A percentile compares a stretch with the other conserved stretches of the same genome.
Evolutionary conservation across 2,113 vertebrate species (phyloP).

Genomic region (Cebus imitator): DNA sequence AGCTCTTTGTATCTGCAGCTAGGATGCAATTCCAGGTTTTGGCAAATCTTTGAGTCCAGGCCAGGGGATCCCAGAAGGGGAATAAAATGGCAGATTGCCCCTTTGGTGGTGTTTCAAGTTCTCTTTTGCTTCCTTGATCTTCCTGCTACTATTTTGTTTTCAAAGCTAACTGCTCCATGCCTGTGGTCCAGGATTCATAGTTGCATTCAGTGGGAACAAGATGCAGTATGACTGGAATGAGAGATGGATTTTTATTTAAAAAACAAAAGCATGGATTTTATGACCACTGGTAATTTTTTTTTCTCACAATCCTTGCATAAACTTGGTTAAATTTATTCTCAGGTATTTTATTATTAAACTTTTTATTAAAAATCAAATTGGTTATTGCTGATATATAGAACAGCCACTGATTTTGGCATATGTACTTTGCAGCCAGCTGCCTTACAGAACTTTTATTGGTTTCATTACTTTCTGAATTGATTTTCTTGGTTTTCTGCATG

Average conservation of each 20-base stretch:
- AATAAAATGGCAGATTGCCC: background rate
- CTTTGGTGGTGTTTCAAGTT: background rate
- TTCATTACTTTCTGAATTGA: background rate
- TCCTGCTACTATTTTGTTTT: background rate
- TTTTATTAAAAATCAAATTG: background rate
- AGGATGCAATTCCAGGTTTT: background rate
- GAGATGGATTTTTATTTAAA: background rate
- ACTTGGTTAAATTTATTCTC: background rate
- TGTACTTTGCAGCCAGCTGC: background rate
- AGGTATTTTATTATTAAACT: background rate
- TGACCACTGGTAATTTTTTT: background rate
- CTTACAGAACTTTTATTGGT: background rate
- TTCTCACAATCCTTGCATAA: background rate
- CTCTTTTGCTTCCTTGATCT: background rate
- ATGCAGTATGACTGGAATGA: background rate
- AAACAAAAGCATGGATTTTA: background rate
- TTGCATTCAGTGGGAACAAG: background rate
- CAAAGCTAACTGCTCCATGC: background rate
- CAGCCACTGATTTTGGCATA: background rate
- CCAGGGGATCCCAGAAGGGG: background rate
- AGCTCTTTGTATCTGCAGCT: background rate
- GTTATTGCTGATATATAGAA: background rate
- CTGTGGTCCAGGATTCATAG: background rate
- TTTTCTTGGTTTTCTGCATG: background rate
- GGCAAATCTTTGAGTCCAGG: background rate